Evolutionary conservation across 2,797 vertebrate genomes (phyloP).

Genomic region (Rhabdomys pumilio): DNA sequence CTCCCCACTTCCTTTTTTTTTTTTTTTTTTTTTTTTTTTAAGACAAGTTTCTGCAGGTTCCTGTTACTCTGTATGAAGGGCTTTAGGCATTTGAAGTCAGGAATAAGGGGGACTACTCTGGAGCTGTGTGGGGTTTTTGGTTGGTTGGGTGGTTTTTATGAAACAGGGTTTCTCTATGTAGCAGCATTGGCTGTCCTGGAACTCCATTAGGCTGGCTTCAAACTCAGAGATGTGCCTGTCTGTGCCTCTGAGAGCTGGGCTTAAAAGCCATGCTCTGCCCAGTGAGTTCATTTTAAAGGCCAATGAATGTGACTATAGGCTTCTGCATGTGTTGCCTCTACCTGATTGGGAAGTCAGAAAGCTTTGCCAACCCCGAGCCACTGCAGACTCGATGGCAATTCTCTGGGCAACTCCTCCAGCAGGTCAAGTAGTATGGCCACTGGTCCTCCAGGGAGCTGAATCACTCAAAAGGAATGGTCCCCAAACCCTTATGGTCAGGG

Average conservation of each 20-base stretch:
- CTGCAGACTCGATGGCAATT: neutral
- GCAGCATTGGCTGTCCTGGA: neutral
- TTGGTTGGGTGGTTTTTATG: neutral
- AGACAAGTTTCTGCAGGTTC: neutral
- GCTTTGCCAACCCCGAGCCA: neutral
- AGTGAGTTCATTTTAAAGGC: neutral
- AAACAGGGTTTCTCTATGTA: neutral
- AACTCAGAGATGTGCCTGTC: neutral
- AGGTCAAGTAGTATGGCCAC: neutral
- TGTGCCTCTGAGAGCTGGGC: neutral
- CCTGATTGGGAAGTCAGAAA: constrained; percentile 7
- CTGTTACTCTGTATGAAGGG: neutral
- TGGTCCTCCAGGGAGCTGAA: neutral
- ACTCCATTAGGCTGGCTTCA: neutral
- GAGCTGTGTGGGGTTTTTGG: neutral
- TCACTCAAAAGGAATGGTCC: neutral
- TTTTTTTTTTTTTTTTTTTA: neutral
- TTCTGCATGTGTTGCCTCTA: neutral
- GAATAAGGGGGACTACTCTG: neutral
- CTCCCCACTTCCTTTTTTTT: neutral
- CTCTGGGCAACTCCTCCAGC: neutral
- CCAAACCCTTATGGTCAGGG: neutral
- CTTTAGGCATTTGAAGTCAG: constrained; percentile 45
- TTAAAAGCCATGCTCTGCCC: neutral
- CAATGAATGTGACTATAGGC: accelerated